A percentile compares a stretch with the other conserved stretches of the same genome.
Conservation (phyloP, 2,113 vertebrate species). For the Isurus oxyrinchus region DNA sequence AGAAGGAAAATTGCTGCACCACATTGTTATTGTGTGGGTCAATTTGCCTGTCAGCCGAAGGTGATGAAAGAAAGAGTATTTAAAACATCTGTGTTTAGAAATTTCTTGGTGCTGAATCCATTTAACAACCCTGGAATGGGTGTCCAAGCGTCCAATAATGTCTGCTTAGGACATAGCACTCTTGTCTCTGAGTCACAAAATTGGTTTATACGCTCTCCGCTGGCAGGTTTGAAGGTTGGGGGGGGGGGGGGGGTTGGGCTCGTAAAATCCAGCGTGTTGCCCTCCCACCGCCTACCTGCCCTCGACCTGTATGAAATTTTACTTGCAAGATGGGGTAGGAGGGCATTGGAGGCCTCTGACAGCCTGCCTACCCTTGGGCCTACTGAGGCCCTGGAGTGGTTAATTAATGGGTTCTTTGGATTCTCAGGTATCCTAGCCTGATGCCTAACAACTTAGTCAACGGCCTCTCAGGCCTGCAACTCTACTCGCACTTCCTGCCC, state of each 20-base stretch:
- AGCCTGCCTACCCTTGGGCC: too few species aligned
- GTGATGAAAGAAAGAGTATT: neutral
- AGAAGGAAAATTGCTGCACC: neutral
- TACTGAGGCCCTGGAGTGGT: too few species aligned
- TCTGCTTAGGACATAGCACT: too few species aligned
- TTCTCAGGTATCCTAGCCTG: neutral
- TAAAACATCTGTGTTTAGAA: neutral
- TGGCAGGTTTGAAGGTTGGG: too few species aligned
- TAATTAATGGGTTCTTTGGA: neutral
- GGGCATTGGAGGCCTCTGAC: too few species aligned
- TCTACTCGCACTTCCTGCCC: neutral
- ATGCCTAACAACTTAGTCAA: neutral
- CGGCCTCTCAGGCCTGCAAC: neutral
- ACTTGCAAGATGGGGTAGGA: too few species aligned
- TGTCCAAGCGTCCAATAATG: neutral
- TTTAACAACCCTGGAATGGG: neutral
- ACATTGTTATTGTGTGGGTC: neutral
- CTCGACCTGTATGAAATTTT: too few species aligned
- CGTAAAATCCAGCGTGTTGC: too few species aligned
- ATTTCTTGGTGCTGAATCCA: neutral
- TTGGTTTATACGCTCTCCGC: too few species aligned
- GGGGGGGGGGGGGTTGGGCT: too few species aligned
- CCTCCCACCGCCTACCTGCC: too few species aligned
- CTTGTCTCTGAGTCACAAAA: too few species aligned
- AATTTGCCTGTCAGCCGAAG: neutral